Conservation (phyloP, 2,888 invertebrate genomes). For the Erebia aethiops region DNA sequence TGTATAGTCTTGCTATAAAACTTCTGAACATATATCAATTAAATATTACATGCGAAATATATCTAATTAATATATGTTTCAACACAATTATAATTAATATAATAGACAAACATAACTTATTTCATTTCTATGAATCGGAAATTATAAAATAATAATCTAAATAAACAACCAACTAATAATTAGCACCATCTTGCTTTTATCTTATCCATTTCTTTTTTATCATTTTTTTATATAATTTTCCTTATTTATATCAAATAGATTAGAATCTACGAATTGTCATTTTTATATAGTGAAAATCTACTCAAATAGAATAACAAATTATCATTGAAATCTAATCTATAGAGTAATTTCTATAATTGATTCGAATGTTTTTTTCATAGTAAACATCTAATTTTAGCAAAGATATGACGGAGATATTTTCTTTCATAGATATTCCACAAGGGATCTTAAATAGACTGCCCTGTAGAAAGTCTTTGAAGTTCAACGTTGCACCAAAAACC, state of each 20-base stretch:
- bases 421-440: slow-evolving; percentile 23
- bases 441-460: not conserved
- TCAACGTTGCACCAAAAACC: not conserved
- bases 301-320: slow-evolving; percentile 35
- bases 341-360: slow-evolving; percentile 30
- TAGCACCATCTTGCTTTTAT: slow-evolving; percentile 49
- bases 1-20: slow-evolving; percentile 22
- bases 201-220: slow-evolving; percentile 14
- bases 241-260: slow-evolving; percentile 20
- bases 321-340: slow-evolving; percentile 18
- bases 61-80: slow-evolving; percentile 26
- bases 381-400: slow-evolving; percentile 41
- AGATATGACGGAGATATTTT: slow-evolving; percentile 47
- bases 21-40: slow-evolving; percentile 9
- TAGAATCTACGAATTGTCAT: slow-evolving; percentile 18
- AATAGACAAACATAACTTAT: slow-evolving; percentile 33
- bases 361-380: slow-evolving; percentile 34
- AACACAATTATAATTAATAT: slow-evolving; percentile 23
- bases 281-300: slow-evolving; percentile 32
- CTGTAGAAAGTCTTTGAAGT: not conserved
- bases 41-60: slow-evolving; percentile 27
- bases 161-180: slow-evolving; percentile 42
- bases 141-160: slow-evolving; percentile 40
- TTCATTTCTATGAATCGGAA: slow-evolving; percentile 34
- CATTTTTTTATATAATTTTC: slow-evolving; percentile 19